A percentile compares a stretch with the other conserved stretches of the same genome.
Conservation (phyloP, 1,140 invertebrate genomes). For the Neomicropteryx cornuta region DNA sequence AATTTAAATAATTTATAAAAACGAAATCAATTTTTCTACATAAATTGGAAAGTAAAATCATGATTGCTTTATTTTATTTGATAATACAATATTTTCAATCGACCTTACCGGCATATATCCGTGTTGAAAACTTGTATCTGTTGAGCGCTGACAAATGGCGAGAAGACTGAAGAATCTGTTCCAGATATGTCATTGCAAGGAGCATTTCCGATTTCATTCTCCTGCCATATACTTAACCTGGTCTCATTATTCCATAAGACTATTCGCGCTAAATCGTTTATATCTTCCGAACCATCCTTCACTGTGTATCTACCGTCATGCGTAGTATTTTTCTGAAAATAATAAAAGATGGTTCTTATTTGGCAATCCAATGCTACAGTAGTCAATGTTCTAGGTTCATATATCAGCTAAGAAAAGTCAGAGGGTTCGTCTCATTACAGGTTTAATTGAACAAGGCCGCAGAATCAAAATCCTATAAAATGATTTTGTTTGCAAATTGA, state of each 20-base stretch:
- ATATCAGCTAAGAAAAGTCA: constrained; percentile 3
- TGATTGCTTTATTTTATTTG: no score
- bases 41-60: no score
- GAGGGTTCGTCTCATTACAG: background rate
- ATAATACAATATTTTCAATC: no score
- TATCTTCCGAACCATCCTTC: constrained; percentile 33
- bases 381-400: no score
- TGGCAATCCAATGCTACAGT: no score
- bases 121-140: constrained; percentile 41
- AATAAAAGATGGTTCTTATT: no score
- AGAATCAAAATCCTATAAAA: background rate
- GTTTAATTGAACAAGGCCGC: background rate
- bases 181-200: constrained; percentile 44
- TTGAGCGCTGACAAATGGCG: constrained; percentile 33
- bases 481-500: constrained; percentile 1
- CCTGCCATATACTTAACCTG: constrained; percentile 28
- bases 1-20: no score
- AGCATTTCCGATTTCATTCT: constrained; percentile 19
- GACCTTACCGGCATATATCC: constrained; percentile 41
- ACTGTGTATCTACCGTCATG: constrained; percentile 36
- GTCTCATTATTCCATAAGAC: constrained; percentile 33
- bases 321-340: constrained; percentile 42
- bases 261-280: constrained; percentile 34
- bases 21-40: no score
- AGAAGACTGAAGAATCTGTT: constrained; percentile 41